Evolutionary conservation across 2,797 vertebrate genomes (phyloP).

Genomic region (Pogonophryne albipinna): DNA sequence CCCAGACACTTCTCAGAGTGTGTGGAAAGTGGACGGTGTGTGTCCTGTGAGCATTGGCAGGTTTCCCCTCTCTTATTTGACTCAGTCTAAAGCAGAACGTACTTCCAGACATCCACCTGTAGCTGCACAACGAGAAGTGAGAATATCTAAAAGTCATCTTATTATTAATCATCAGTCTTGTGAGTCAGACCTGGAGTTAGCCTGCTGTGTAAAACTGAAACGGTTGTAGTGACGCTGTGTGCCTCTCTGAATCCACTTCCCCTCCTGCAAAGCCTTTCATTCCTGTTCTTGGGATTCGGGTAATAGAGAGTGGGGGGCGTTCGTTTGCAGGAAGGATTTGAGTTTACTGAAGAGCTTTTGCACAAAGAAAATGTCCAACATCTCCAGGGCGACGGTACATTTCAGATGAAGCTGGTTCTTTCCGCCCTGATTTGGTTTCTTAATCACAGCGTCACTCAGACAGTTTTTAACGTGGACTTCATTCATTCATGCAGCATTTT

Average conservation of each 20-base stretch:
- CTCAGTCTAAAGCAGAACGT: constrained; percentile 19
- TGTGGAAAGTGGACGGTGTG: constrained; percentile 31
- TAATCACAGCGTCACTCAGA: constrained; percentile 30
- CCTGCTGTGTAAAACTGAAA: constrained; percentile 2
- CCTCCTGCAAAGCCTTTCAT: constrained; percentile 67
- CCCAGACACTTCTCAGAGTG: constrained; percentile 2
- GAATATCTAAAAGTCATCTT: not conserved
- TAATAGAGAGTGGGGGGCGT: constrained; percentile 11
- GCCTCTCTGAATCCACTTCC: constrained; percentile 49
- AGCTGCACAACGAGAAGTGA: constrained; percentile 20
- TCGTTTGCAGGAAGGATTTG: constrained; percentile 81
- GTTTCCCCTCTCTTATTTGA: constrained; percentile 1
- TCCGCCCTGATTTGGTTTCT: constrained; percentile 22
- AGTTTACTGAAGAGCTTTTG: constrained; percentile 80
- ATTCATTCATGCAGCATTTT: constrained; percentile 14
- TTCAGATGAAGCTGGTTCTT: constrained; percentile 49
- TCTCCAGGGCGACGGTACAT: constrained; percentile 60
- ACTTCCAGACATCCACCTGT: constrained; percentile 23
- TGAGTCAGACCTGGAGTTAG: not conserved
- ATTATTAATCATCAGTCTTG: constrained; percentile 14
- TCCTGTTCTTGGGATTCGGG: constrained; percentile 37
- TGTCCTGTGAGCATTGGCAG: constrained; percentile 21
- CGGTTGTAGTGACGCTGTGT: not conserved
- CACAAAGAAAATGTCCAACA: constrained; percentile 74
- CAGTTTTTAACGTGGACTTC: constrained; percentile 3